Evolutionary conservation across 2,888 invertebrate genomes (phyloP).

Genomic region (Mimumesa dahlbomi): DNA sequence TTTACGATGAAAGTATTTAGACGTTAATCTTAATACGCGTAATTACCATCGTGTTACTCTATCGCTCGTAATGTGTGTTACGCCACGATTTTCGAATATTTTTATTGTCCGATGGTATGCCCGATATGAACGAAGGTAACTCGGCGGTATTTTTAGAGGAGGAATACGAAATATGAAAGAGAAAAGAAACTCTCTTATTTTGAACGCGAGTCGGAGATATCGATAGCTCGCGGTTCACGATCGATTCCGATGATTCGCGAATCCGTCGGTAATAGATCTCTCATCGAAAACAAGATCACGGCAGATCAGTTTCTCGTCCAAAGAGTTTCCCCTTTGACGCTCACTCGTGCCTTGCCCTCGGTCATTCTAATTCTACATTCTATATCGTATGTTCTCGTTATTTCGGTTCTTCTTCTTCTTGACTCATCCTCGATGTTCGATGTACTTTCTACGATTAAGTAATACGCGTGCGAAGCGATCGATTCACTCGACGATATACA

Average conservation of each 20-base stretch:
- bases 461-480: conserved; percentile 21
- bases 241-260: too few relatives aligned
- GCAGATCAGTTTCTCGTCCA: conserved; percentile 46
- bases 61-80: neutral
- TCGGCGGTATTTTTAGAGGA: too few relatives aligned
- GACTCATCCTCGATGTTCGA: conserved; percentile 64
- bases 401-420: conserved; percentile 15
- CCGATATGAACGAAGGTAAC: too few relatives aligned
- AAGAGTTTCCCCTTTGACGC: conserved; percentile 66
- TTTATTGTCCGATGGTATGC: neutral
- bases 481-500: conserved; percentile 9
- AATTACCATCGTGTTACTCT: conserved; percentile 24
- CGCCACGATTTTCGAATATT: neutral
- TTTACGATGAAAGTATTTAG: conserved; percentile 44
- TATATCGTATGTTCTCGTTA: conserved; percentile 35
- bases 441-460: conserved; percentile 69
- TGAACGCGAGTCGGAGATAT: too few relatives aligned
- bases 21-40: conserved; percentile 19
- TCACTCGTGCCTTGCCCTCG: conserved; percentile 77
- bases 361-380: conserved; percentile 64
- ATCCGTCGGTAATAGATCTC: too few relatives aligned
- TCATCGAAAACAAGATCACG: neutral
- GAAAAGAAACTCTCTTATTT: too few relatives aligned
- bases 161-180: too few relatives aligned
- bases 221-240: neutral